These are phyloP conservation scores for Pteronotus mesoamericanus DNA, from an alignment of 2,797 vertebrate species.

Conservation along the genomic window DNA sequence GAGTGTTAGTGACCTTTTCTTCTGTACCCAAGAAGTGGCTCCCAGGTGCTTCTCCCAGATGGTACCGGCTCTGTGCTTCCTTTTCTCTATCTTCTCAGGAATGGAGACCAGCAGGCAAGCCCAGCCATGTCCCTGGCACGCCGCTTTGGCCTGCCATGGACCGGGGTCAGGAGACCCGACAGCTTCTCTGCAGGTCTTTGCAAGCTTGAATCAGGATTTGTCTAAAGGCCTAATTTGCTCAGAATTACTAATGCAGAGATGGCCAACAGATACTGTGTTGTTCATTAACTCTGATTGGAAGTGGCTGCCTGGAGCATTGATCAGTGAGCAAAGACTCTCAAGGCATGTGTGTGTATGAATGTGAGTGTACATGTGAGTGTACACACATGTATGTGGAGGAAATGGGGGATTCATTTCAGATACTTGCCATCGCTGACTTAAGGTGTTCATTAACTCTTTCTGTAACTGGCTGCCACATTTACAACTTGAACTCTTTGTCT, in stretches of 20 bases:
- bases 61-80: neutral
- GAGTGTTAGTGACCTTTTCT: neutral
- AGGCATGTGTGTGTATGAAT: neutral
- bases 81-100: neutral
- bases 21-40: neutral
- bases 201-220: conserved; percentile 31
- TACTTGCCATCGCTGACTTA: neutral
- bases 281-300: conserved; percentile 65
- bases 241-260: conserved; percentile 26
- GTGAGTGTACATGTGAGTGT: neutral
- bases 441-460: neutral
- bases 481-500: neutral
- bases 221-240: conserved; percentile 44
- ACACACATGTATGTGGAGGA: neutral
- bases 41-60: neutral
- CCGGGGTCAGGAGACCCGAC: neutral
- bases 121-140: rapidly evolving
- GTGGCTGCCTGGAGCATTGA: conserved; percentile 25
- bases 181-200: neutral
- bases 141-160: neutral
- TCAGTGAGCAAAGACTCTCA: conserved; percentile 41
- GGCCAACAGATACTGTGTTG: conserved; percentile 35
- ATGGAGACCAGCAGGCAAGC: neutral
- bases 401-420: neutral
- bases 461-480: neutral